These are phyloP conservation scores for Athripsodes cinereus DNA, from an alignment of 2,888 invertebrate genomes.

Conservation along the genomic window DNA sequence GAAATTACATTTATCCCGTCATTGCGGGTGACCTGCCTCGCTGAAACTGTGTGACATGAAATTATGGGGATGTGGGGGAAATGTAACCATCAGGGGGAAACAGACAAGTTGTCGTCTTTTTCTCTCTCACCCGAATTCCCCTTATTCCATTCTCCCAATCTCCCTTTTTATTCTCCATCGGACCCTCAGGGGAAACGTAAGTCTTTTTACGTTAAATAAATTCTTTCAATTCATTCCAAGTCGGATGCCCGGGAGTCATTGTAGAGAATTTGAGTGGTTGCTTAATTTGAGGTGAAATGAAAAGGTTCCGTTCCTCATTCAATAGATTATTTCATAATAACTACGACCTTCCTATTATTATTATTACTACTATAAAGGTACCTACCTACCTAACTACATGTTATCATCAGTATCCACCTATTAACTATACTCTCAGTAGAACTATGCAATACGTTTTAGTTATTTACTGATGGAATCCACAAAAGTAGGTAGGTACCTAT, in stretches of 20 bases:
- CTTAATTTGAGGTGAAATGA: no score
- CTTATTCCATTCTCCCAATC: not conserved
- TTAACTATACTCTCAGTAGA: no score
- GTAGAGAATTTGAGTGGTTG: not conserved
- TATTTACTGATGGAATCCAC: no score
- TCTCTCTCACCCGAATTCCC: not conserved
- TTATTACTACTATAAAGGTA: no score
- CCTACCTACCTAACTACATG: no score
- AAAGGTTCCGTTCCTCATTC: no score
- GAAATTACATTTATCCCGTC: not conserved
- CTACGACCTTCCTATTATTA: no score
- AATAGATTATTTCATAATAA: no score
- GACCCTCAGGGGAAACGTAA: not conserved
- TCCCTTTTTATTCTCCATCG: no score
- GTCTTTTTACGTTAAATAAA: constrained; percentile 1
- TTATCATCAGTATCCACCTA: no score
- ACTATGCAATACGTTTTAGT: no score
- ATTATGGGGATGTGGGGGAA: not conserved
- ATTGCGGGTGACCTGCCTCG: not conserved
- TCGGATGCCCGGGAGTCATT: not conserved
- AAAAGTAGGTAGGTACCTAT: no score
- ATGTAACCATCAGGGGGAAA: not conserved
- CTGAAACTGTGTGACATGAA: not conserved
- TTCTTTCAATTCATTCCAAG: not conserved
- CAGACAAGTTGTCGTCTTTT: not conserved